A percentile compares a stretch with the other conserved stretches of the same genome.
phyloP scores from a whole-genome alignment of 2,888 invertebrate genomes.

The Eulithis prunata region DNA sequence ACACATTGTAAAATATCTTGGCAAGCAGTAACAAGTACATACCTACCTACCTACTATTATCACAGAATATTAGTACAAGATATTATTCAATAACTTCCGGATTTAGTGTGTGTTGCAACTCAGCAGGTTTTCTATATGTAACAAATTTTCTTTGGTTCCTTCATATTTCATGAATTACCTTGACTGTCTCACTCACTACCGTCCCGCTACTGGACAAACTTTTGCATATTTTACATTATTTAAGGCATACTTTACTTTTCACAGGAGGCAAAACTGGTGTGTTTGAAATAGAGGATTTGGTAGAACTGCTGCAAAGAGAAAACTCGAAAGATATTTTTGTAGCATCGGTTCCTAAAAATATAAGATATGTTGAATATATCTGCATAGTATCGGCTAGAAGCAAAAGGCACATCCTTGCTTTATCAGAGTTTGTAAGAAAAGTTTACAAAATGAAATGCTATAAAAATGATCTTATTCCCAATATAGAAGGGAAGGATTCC shows the following conservation, averaged over 20 bases:
- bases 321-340: constrained; percentile 93
- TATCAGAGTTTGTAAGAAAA: constrained; percentile 90
- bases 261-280: constrained; percentile 93
- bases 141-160: no score
- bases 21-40: no score
- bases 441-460: constrained; percentile 89
- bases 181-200: no score
- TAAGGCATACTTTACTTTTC: not conserved
- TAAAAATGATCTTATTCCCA: constrained; percentile 87
- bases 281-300: constrained; percentile 94
- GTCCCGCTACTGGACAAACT: no score
- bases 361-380: constrained; percentile 93
- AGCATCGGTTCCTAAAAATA: constrained; percentile 88
- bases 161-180: no score
- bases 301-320: constrained; percentile 89
- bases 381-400: constrained; percentile 91
- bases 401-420: constrained; percentile 88
- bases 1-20: no score
- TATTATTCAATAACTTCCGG: no score
- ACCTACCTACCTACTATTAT: no score
- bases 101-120: no score
- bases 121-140: no score
- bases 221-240: no score
- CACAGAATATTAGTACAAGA: no score
- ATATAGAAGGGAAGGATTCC: constrained; percentile 90